phyloP scores from a whole-genome alignment of 2,113 vertebrate genomes.

The Chamaea fasciata region DNA sequence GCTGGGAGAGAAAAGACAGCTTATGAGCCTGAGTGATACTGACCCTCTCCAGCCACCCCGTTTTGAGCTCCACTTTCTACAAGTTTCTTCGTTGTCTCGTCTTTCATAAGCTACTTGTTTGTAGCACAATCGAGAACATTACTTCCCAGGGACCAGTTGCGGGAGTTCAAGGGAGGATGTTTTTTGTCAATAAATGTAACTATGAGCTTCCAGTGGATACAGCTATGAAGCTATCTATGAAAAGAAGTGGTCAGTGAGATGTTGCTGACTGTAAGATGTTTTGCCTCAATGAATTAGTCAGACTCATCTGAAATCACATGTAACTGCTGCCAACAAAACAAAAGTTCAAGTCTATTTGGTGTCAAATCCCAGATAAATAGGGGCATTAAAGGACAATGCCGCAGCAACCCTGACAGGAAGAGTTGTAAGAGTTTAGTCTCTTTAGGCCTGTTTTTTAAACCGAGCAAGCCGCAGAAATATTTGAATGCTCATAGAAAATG shows the following conservation, averaged over 20 bases:
- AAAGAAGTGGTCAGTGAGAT: constrained; percentile 2
- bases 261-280: constrained; percentile 42
- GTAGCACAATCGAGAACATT: neutral
- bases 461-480: neutral
- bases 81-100: neutral
- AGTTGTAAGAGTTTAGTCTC: neutral
- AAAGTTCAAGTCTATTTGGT: constrained; percentile 33
- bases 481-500: neutral
- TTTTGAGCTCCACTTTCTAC: neutral
- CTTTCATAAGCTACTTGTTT: neutral
- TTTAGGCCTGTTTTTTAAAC: neutral
- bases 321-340: neutral
- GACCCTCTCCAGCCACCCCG: neutral
- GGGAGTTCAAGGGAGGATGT: neutral
- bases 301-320: neutral
- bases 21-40: neutral
- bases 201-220: neutral
- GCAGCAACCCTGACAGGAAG: neutral
- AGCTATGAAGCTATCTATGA: neutral
- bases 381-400: constrained; percentile 3
- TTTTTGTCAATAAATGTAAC: neutral
- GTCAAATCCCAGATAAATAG: constrained; percentile 30
- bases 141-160: neutral
- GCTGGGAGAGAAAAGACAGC: constrained; percentile 64
- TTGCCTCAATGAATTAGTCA: constrained; percentile 3